Evolutionary conservation across 2,113 vertebrate species (phyloP).

Genomic region (Corvus hawaiiensis): DNA sequence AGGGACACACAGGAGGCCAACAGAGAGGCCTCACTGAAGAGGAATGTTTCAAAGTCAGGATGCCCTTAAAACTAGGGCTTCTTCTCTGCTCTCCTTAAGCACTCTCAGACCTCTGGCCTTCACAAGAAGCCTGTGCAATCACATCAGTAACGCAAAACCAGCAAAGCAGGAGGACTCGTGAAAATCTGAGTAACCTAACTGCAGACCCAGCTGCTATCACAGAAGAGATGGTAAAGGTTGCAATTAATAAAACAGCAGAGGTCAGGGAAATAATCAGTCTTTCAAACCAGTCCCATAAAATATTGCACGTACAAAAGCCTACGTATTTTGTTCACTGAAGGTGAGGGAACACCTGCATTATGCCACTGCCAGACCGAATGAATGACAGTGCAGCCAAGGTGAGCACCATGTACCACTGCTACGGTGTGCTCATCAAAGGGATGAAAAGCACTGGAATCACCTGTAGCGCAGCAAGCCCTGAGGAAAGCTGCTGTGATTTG

Average conservation of each 20-base stretch:
- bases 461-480: background rate
- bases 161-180: background rate
- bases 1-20: background rate
- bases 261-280: background rate
- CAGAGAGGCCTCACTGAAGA: background rate
- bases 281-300: background rate
- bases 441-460: background rate
- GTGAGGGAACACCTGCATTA: background rate
- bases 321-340: background rate
- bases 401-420: background rate
- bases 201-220: background rate
- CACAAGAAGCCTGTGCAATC: background rate
- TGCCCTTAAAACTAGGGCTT: background rate
- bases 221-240: background rate
- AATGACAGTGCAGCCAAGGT: background rate
- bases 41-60: background rate
- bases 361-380: fast-evolving
- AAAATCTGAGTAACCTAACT: background rate
- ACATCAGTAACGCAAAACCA: fast-evolving
- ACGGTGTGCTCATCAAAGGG: background rate
- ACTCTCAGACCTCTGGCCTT: background rate
- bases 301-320: background rate
- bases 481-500: background rate
- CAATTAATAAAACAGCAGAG: background rate
- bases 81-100: background rate